phyloP scores from a whole-genome alignment of 2,113 vertebrate species.

The Chaetorhynchus papuensis region DNA sequence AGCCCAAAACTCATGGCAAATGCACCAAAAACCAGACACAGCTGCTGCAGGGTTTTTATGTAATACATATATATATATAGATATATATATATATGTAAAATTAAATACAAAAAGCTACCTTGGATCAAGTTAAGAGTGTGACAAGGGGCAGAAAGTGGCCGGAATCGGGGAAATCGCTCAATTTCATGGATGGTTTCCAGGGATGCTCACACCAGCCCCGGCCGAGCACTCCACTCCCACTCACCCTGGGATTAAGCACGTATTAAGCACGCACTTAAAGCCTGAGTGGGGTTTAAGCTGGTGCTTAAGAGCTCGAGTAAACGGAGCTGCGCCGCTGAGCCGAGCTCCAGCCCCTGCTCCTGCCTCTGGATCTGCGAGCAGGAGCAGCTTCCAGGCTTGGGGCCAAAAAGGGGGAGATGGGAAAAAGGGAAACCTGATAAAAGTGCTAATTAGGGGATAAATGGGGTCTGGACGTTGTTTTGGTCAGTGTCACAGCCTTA shows the following conservation, averaged over 20 bases:
- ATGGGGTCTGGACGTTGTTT: not conserved
- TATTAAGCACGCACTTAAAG: not conserved
- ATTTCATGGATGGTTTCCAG: not conserved
- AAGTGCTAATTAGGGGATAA: conserved; percentile 24
- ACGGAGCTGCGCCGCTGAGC: not conserved
- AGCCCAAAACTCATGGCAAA: conserved; percentile 38
- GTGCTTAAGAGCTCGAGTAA: not conserved
- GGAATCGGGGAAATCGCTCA: not conserved
- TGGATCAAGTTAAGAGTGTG: conserved; percentile 26
- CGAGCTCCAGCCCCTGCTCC: not conserved
- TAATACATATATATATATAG: not conserved
- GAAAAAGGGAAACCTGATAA: not conserved
- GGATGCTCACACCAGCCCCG: not conserved
- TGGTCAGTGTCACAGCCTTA: conserved; percentile 53
- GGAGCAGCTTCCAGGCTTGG: not conserved
- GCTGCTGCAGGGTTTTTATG: not conserved
- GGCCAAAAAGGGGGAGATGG: not conserved
- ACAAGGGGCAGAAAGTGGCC: not conserved
- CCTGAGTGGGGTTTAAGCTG: not conserved
- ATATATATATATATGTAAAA: not conserved
- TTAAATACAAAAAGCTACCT: conserved; percentile 29
- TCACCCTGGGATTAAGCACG: not conserved
- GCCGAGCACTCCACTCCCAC: not conserved
- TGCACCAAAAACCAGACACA: not conserved
- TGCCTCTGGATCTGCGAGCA: not conserved